Evolutionary conservation across 2,888 invertebrate species (phyloP).

Genomic region (Cheilosia variabilis): DNA sequence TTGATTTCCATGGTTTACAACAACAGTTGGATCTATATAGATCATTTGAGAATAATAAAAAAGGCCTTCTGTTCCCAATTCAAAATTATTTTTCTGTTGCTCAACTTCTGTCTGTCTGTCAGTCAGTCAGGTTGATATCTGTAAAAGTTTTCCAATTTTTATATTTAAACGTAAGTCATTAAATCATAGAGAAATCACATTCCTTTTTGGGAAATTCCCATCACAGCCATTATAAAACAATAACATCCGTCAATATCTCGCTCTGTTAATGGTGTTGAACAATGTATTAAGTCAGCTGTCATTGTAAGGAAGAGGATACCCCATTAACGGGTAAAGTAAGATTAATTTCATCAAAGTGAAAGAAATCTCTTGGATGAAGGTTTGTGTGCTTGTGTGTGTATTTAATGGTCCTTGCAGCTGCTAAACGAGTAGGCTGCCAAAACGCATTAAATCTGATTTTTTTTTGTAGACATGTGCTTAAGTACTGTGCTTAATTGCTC

Average conservation of each 20-base stretch:
- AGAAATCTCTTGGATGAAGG: background rate
- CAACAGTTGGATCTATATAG: too few relatives aligned
- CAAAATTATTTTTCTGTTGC: constrained; percentile 1
- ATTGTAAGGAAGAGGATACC: constrained; percentile 48
- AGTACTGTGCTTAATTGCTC: constrained; percentile 36
- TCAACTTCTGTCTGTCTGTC: constrained; percentile 14
- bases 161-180: background rate
- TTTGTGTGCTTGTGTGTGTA: background rate
- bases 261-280: constrained; percentile 48
- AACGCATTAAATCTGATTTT: constrained; percentile 37
- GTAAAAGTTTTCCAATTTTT: background rate
- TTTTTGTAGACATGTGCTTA: background rate
- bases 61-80: too few relatives aligned
- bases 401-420: constrained; percentile 31
- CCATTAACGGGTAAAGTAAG: constrained; percentile 61
- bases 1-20: too few relatives aligned
- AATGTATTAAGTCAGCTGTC: constrained; percentile 61
- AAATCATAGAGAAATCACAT: background rate
- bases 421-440: background rate
- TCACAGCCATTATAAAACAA: constrained; percentile 44
- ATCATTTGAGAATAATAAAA: too few relatives aligned
- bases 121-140: background rate
- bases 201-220: constrained; percentile 6
- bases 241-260: constrained; percentile 45
- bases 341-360: constrained; percentile 48